These are phyloP conservation scores for Nematolebias whitei DNA, from an alignment of 2,113 vertebrate species.

Conservation along the genomic window DNA sequence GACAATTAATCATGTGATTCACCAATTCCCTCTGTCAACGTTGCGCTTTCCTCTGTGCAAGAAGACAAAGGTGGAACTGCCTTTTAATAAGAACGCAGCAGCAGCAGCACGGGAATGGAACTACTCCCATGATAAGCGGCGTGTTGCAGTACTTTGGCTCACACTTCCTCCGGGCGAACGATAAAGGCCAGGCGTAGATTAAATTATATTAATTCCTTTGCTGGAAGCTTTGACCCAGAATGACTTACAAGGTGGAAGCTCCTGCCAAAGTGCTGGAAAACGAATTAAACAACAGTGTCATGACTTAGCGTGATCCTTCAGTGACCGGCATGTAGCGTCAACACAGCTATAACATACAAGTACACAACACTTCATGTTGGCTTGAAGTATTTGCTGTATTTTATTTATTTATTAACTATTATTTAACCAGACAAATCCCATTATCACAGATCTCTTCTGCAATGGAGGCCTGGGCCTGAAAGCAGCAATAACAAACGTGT, in stretches of 20 bases:
- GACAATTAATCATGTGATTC: conserved; percentile 71
- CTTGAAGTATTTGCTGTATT: too few relatives aligned
- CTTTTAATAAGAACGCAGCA: conserved; percentile 55
- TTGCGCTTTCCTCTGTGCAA: conserved; percentile 21
- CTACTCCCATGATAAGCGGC: conserved; percentile 63
- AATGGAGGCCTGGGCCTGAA: too few relatives aligned
- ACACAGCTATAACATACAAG: too few relatives aligned
- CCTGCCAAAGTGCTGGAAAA: conserved; percentile 60
- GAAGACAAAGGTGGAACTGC: conserved; percentile 59
- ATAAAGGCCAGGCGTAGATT: conserved; percentile 75
- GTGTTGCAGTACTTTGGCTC: conserved; percentile 60
- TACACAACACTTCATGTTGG: too few relatives aligned
- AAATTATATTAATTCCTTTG: conserved; percentile 71
- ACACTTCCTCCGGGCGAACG: conserved; percentile 58
- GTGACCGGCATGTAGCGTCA: too few relatives aligned
- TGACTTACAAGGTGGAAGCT: conserved; percentile 70
- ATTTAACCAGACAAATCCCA: too few relatives aligned
- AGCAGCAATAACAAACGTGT: too few relatives aligned
- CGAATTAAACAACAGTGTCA: conserved; percentile 49
- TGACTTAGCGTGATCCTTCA: conserved; percentile 8
- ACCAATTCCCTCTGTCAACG: conserved; percentile 36
- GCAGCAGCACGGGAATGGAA: conserved; percentile 53
- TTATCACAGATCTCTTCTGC: too few relatives aligned
- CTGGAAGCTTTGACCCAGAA: conserved; percentile 69
- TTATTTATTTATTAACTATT: too few relatives aligned